Evolutionary conservation across 1,140 invertebrate genomes (phyloP).

Genomic region (Theocolax elegans): DNA sequence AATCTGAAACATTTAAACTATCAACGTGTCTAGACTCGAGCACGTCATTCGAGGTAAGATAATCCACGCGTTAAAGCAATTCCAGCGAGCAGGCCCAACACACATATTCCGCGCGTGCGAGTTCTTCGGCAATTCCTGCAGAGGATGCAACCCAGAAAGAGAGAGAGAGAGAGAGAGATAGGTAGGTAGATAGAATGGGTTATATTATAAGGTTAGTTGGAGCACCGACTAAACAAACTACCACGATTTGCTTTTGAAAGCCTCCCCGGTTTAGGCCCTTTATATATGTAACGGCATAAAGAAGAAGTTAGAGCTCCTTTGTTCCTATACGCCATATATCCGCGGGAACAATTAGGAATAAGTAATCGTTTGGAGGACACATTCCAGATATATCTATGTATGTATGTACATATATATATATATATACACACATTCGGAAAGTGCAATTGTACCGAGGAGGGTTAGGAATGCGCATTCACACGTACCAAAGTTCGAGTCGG

Average conservation of each 20-base stretch:
- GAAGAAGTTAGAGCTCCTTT: background rate
- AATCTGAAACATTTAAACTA: constrained; percentile 31
- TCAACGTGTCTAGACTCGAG: background rate
- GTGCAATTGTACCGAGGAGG: constrained; percentile 49
- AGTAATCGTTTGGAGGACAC: constrained; percentile 53
- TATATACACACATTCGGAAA: too few species aligned
- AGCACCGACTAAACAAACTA: constrained; percentile 7
- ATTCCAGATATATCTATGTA: constrained; percentile 45
- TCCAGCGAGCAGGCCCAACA: background rate
- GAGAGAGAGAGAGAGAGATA: background rate
- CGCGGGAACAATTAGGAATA: constrained; percentile 57
- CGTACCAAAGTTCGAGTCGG: background rate
- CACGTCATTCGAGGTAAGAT: constrained; percentile 8
- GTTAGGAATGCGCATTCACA: background rate
- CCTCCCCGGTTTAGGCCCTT: too few species aligned
- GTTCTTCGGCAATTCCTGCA: constrained; percentile 15
- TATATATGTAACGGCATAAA: constrained; percentile 39
- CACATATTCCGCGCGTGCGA: background rate
- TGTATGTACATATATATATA: background rate
- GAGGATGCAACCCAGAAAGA: background rate
- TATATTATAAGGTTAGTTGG: too few species aligned
- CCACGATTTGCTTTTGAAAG: background rate
- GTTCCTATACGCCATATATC: constrained; percentile 41
- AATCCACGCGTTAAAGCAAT: constrained; percentile 17
- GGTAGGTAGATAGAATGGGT: too few species aligned